phyloP scores from a whole-genome alignment of 2,797 vertebrate genomes.

The Intellagama lesueurii region DNA sequence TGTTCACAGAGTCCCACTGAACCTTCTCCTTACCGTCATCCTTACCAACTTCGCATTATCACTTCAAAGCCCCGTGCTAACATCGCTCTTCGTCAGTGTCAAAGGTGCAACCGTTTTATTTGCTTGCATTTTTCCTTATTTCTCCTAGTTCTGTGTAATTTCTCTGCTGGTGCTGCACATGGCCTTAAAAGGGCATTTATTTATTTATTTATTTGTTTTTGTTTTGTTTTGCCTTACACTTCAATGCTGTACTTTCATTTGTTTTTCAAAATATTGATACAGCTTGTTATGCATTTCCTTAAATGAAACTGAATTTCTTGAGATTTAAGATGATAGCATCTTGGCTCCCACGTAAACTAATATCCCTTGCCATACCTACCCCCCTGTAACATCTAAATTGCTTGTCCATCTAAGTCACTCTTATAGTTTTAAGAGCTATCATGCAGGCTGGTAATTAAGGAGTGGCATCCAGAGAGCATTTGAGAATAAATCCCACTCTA shows the following conservation, averaged over 20 bases:
- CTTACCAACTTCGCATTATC: conserved; percentile 80
- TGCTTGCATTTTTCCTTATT: conserved; percentile 43
- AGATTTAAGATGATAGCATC: conserved; percentile 76
- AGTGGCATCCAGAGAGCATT: conserved; percentile 71
- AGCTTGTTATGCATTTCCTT: conserved; percentile 59
- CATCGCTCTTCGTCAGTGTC: conserved; percentile 74
- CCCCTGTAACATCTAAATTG: conserved; percentile 74
- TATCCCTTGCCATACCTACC: conserved; percentile 73
- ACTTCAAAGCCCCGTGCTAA: conserved; percentile 82
- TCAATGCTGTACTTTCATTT: conserved; percentile 15
- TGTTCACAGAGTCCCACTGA: conserved; percentile 80
- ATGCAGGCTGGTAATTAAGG: conserved; percentile 73
- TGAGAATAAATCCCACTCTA: conserved; percentile 74
- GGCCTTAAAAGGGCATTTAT: conserved; percentile 8
- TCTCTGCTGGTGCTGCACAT: background rate
- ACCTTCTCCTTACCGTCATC: conserved; percentile 78
- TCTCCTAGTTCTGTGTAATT: background rate
- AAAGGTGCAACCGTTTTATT: conserved; percentile 63
- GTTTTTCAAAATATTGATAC: conserved; percentile 63
- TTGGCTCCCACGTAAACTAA: conserved; percentile 77
- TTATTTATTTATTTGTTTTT: background rate
- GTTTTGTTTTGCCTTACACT: conserved; percentile 9
- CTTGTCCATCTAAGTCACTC: conserved; percentile 73
- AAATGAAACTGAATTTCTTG: conserved; percentile 51
- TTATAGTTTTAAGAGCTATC: conserved; percentile 75